phyloP scores from a whole-genome alignment of 2,113 vertebrate species.

The Bubo bubo region DNA sequence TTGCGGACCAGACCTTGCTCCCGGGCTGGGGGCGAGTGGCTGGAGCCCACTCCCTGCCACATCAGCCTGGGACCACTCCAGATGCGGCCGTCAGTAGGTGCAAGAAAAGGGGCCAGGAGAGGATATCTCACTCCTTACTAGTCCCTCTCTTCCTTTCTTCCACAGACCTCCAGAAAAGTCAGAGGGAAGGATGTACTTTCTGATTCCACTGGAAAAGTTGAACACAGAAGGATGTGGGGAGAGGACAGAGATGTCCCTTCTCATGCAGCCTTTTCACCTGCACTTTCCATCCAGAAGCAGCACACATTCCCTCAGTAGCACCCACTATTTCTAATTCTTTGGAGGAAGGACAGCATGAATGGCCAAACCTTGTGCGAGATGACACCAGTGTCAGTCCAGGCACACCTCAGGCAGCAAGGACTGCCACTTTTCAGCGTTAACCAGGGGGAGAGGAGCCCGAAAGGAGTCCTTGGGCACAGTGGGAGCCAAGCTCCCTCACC shows the following conservation, averaged over 20 bases:
- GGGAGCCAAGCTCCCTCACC: background rate
- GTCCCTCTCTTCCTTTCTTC: background rate
- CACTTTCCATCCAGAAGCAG: background rate
- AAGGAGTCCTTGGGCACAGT: background rate
- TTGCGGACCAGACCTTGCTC: background rate
- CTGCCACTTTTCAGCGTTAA: background rate
- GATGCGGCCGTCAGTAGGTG: background rate
- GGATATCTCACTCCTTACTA: accelerated
- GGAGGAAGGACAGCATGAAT: background rate
- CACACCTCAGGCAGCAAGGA: background rate
- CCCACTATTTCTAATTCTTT: background rate
- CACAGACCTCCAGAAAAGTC: background rate
- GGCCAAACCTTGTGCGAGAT: background rate
- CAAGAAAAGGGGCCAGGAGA: background rate
- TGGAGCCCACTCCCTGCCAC: background rate
- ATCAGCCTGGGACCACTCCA: background rate
- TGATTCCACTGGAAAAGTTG: background rate
- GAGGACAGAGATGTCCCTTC: background rate
- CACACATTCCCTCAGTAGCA: background rate
- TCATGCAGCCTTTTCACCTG: background rate
- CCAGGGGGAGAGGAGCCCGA: background rate
- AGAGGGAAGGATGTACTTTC: background rate
- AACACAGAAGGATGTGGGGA: background rate
- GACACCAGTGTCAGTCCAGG: background rate
- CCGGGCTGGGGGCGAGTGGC: accelerated